These are phyloP conservation scores for Lordiphosa mommai DNA, from an alignment of 1,140 invertebrate genomes.

Conservation along the genomic window DNA sequence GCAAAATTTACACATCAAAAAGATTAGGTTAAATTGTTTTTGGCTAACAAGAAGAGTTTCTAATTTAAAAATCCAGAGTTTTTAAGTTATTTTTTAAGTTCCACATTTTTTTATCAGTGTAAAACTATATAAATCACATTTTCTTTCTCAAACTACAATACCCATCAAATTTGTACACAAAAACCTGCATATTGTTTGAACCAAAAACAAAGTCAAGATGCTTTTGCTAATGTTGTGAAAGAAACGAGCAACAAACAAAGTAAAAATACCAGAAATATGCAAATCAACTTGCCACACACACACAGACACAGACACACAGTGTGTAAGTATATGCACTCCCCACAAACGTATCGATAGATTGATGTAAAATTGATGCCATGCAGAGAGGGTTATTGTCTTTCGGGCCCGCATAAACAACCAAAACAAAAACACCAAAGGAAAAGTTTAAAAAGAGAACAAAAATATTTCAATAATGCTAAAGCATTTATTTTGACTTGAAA, in stretches of 20 bases:
- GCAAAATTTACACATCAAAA: too few relatives aligned
- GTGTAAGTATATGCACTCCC: neutral
- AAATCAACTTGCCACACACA: constrained; percentile 50
- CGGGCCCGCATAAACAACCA: constrained; percentile 64
- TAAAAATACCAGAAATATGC: constrained; percentile 56
- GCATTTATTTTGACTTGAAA: constrained; percentile 50
- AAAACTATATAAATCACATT: too few relatives aligned
- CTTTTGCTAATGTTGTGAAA: constrained; percentile 56
- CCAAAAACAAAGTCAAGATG: constrained; percentile 33
- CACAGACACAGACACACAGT: constrained; percentile 21
- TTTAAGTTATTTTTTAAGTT: too few relatives aligned
- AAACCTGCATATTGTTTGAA: neutral
- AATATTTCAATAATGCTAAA: constrained; percentile 70
- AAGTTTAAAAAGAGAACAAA: constrained; percentile 25
- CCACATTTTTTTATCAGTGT: too few relatives aligned
- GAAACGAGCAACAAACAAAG: constrained; percentile 40
- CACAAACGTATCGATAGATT: constrained; percentile 54
- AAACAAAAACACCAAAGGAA: constrained; percentile 23
- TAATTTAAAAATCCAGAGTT: too few relatives aligned
- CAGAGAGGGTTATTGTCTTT: constrained; percentile 69
- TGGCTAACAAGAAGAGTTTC: too few relatives aligned
- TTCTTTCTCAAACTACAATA: neutral
- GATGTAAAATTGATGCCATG: constrained; percentile 72
- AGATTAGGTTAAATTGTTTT: too few relatives aligned
- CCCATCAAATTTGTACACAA: neutral